Evolutionary conservation across 2,888 invertebrate genomes (phyloP), one percentile per base, ranked within the genome.

Genomic region (Drosophila formosana): DNA sequence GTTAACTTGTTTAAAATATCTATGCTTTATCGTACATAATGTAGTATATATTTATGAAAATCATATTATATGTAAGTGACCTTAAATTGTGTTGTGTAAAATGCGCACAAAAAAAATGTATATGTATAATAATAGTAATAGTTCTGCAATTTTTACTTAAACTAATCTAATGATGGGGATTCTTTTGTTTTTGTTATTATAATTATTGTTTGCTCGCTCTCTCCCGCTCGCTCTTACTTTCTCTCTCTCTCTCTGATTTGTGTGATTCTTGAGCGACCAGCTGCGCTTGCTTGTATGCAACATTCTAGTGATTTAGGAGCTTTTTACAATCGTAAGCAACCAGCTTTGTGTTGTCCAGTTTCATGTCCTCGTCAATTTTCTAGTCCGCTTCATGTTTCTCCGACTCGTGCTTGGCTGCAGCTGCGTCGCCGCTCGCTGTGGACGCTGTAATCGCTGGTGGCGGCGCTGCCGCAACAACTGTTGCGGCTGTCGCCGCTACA

Each of bases 381-480:
- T 82, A 92, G 67, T 92, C 92, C 39, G 88, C 65, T 60, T 92
- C 92, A 51, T 89, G 91, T 65, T 92, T 92, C n/a, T 92, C 92
- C 23, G 77, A 37, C 8, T 92, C 92, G 4, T 65, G 50, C 53
- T 91, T 90, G 34, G 81, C 76, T 7, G 73, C 77, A 7, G 66
- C 50, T 52, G 78, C 63, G 11, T 13, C 18, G 1, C 80, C 50
- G 50, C 43, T 28, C n/a, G 51, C 32, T 11, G 63, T 41, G 11
- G 65, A 51, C 37, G 69, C 18, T 26, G 64, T 41, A 39, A 72
- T 11, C 18, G 28, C 8, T 4, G 57, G 43, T 28, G 69, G 18
- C 50, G 63, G 68, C 61, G 76, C 60, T 51, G 50, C 39, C 7
- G 39, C 66, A 63, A 55, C 68, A 71, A 68, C 71, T 37, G 91